Conservation (phyloP, 2,797 vertebrate genomes). For the Sus cebifrons region DNA sequence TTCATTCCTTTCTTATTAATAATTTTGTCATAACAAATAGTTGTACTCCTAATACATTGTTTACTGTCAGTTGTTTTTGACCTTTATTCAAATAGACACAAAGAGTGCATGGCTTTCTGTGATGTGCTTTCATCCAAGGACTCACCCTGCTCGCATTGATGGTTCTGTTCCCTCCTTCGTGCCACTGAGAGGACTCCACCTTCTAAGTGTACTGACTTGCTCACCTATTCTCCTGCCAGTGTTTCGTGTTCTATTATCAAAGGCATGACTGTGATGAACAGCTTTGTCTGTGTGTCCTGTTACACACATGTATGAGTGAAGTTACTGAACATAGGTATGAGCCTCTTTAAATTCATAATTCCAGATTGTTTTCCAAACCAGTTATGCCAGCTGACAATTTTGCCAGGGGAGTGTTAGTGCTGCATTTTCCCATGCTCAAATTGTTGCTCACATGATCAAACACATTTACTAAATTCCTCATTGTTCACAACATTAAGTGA, state of each 20-base stretch:
- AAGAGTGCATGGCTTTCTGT: neutral
- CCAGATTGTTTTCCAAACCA: neutral
- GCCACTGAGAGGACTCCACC: neutral
- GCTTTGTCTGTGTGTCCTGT: rapidly evolving
- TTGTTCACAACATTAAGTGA: neutral
- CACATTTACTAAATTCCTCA: neutral
- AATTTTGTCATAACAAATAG: neutral
- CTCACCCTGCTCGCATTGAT: neutral
- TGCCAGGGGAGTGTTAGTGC: neutral
- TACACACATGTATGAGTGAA: rapidly evolving
- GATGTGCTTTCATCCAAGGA: neutral
- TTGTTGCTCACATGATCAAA: neutral
- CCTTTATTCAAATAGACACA: neutral
- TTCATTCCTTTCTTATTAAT: neutral
- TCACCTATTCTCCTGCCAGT: neutral
- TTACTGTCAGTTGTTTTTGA: neutral
- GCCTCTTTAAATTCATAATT: neutral
- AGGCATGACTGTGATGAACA: too few relatives aligned
- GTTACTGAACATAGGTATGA: rapidly evolving
- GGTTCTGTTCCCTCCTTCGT: neutral
- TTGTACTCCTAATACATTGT: neutral
- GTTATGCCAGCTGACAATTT: neutral
- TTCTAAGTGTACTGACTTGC: neutral
- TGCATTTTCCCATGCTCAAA: neutral
- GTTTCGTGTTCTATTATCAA: rapidly evolving